Evolutionary conservation across 1,140 invertebrate species (phyloP), one percentile per base, ranked within the genome.

Genomic region (Gryon sp.): DNA sequence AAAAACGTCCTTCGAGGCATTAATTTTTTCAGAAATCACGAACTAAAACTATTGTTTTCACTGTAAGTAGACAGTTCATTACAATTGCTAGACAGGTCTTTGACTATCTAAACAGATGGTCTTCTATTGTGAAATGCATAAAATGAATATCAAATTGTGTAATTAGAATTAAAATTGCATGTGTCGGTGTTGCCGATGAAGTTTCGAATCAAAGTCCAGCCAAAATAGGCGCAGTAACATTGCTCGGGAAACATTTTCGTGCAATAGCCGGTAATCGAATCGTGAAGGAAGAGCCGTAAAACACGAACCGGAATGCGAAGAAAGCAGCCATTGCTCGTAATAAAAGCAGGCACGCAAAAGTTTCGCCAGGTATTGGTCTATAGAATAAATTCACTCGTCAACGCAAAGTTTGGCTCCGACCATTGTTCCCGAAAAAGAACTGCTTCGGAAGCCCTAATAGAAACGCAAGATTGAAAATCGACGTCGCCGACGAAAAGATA

Each of bases 341-440:
- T 68, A 68, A 68, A 45, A 46, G 6, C 41, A 20, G 4, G 43
- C 24, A 16, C 32, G 18, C 36, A 14, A 43, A 32, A 63, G 38
- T 7, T 41, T 14, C 36, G 30, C 48, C 9, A 20, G 16, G 26
- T 45, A 48, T 41, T 60, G 46, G 53, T 36, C 45, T 45, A 45
- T 60, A 16, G 55, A 69, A 69, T 69, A 69, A 69, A 60, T 34
- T 52, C 36, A 20, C 38, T 20, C 43, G 11, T 46, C 34, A 9
- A 32, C 5, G 8, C 20, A 46, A 45, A 66, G 16, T 55, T 41
- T 34, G 24, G 48, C 14, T 15, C 18, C 41, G 34, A 7, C 22
- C 55, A 52, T 60, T 70, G 52, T 66, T 68, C 52, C 50, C 65
- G 46, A 38, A 15, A 36, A 59, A 62, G 57, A 55, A 70, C 43